phyloP scores from a whole-genome alignment of 2,113 vertebrate genomes.

The Pteronura brasiliensis region DNA sequence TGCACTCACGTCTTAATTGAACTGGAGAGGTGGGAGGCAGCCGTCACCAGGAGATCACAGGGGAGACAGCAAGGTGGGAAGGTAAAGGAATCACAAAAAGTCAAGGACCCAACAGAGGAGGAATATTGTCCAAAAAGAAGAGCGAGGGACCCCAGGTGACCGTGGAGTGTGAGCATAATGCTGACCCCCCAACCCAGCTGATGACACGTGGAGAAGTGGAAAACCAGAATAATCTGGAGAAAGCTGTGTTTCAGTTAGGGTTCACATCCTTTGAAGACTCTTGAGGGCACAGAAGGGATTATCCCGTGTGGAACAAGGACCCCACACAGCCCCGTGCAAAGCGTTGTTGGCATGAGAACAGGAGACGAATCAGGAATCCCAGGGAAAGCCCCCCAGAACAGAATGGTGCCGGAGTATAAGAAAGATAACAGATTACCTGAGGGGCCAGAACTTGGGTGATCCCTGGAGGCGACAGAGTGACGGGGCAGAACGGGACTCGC shows the following conservation, averaged over 20 bases:
- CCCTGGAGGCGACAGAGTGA: not conserved
- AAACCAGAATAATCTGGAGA: not conserved
- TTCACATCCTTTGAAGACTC: not conserved
- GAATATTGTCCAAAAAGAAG: not conserved
- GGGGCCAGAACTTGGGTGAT: not conserved
- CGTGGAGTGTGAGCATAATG: fast-evolving
- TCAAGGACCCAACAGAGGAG: not conserved
- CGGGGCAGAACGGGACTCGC: not conserved
- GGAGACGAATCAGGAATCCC: not conserved
- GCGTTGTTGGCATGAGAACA: too few species aligned
- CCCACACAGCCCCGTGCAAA: not conserved
- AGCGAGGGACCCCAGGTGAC: too few species aligned
- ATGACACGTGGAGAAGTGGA: not conserved
- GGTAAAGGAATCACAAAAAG: not conserved
- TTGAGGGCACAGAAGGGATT: not conserved
- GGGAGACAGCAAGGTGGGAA: not conserved
- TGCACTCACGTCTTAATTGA: not conserved
- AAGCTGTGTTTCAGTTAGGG: not conserved
- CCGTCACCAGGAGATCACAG: not conserved
- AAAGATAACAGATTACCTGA: not conserved
- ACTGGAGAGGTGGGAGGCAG: too few species aligned
- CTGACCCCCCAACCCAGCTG: not conserved
- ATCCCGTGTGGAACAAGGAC: not conserved
- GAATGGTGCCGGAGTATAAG: fast-evolving
- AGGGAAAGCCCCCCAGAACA: not conserved